phyloP scores from a whole-genome alignment of 2,797 vertebrate genomes.

The Hoplostethus atlanticus region DNA sequence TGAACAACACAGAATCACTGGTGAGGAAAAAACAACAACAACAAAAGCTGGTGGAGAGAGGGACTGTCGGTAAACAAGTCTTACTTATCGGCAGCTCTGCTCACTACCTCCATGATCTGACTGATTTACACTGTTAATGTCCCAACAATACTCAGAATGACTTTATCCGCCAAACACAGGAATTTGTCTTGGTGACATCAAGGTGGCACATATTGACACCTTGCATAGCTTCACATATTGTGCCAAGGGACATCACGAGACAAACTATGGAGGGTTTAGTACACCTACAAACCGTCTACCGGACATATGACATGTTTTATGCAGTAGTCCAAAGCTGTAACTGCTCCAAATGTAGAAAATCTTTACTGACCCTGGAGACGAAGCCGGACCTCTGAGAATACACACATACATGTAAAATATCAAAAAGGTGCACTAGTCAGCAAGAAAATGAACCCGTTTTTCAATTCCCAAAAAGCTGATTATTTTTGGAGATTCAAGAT shows the following conservation, averaged over 20 bases:
- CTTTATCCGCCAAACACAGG: conserved; percentile 1
- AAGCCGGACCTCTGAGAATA: too few species aligned
- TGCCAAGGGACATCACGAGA: background rate
- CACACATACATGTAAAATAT: too few species aligned
- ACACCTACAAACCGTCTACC: background rate
- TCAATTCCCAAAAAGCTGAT: conserved; percentile 25
- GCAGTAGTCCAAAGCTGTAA: background rate
- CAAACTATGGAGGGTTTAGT: background rate
- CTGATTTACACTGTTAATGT: too few species aligned
- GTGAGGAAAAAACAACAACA: background rate
- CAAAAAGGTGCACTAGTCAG: too few species aligned
- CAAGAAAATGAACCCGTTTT: conserved; percentile 5
- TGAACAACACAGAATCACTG: background rate
- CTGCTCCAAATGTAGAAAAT: background rate
- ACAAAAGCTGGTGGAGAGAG: conserved; percentile 17
- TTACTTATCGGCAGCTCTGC: too few species aligned
- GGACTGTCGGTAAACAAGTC: too few species aligned
- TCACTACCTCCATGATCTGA: too few species aligned
- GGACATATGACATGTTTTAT: background rate
- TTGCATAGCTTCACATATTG: background rate
- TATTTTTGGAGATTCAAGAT: conserved; percentile 10
- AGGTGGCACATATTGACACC: background rate
- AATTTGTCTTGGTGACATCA: background rate
- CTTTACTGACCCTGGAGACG: too few species aligned
- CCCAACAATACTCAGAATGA: background rate